Evolutionary conservation across 2,797 vertebrate genomes (phyloP), one percentile per base, ranked within the genome.

Genomic region (Chromobotia macracanthus): DNA sequence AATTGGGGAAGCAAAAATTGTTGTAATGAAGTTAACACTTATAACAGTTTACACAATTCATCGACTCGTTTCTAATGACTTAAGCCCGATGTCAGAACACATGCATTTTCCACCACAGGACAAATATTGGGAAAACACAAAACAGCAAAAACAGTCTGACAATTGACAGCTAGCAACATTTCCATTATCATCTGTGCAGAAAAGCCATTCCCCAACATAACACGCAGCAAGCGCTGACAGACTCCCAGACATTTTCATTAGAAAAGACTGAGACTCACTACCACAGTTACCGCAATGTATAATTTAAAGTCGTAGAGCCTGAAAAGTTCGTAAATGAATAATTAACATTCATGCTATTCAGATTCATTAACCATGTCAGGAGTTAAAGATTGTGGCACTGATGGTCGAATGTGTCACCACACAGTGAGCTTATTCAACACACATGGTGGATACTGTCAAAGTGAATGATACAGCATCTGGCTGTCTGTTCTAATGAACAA

Each of bases 271-370:
- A 38, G 61, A 60, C 53, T 48, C 44, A 19, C 55, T 2, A 3
- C 28, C 23, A n/a, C n/a, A 60, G 18, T 68, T 46, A 77, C 46
- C 38, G 56, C 58, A 35, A 69, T 76, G 23, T 48, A 67, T 61
- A 69, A 77, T 77, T 50, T 60, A 51, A 77, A 61, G 19, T 60
- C n/a, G 41, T 44, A 10, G 9, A 1, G 31, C 25, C 28, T 66
- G 35, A 56, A 65, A 77, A 72, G 28, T 77, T 81, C 13, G n/a
- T 67, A 72, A 77, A 76, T 71, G 38, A 72, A 53, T 77, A 51
- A 61, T 63, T 71, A 63, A 11, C 25, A 61, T 16, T 12, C 58
- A 10, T 64, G 50, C 16, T 60, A 46, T 65, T 65, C 46, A 79
- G 69, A 69, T 79, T 79, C 50, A 72, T 72, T 79, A 79, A 79